Base-by-base conservation (phyloP, 2,888 invertebrate genomes). In the Entomobrya multifasciata region DNA sequence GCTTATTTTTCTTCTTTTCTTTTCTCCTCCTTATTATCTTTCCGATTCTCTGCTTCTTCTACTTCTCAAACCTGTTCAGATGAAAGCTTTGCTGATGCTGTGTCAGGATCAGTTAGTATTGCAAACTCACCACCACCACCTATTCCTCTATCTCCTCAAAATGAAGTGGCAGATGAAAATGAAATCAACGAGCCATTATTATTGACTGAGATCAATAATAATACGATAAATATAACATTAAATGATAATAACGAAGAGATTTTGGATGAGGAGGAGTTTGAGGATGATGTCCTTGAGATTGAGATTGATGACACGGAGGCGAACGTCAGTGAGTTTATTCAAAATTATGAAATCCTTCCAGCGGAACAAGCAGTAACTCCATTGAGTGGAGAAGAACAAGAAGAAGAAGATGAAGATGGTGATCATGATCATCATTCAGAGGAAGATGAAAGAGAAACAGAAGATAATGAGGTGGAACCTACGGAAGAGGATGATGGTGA, bases 341-440 rank as follows among this genome's bases (percentile, higher is more conserved):
- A 90, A 80, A 90, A 90, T 81, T 90, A 88, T 86, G 88, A 89
- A 82, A 82, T 90, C 41, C 77, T 80, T 78, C 86, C 87, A 60
- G 85, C 86, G 20, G 72, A 78, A 11, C 49, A 81, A 36, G 36
- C 8, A 6, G 36, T 6, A 8, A n/a, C n/a, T n/a, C n/a, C 36
- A 36, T 36, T 8, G 36, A 6, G 36, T 36, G 15, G 36, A 52
- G 41, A 57, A 67, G 72, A 27, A 41, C 77, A 72, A 65, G 62
- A 22, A 30, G 55, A 44, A 27, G 62, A 65, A 27, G 83, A 78
- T 17, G 41, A 60, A 20, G 70, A 78, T 25, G 86, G 20, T 22
- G 60, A 78, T n/a, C n/a, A n/a, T n/a, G n/a, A n/a, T n/a, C n/a
- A n/a, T n/a, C n/a, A n/a, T n/a, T n/a, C n/a, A 11, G 55, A 79